Percentiles rank a stretch among this genome's conserved stretches.
phyloP scores from a whole-genome alignment of 2,888 invertebrate genomes.

The Gortyna flavago region DNA sequence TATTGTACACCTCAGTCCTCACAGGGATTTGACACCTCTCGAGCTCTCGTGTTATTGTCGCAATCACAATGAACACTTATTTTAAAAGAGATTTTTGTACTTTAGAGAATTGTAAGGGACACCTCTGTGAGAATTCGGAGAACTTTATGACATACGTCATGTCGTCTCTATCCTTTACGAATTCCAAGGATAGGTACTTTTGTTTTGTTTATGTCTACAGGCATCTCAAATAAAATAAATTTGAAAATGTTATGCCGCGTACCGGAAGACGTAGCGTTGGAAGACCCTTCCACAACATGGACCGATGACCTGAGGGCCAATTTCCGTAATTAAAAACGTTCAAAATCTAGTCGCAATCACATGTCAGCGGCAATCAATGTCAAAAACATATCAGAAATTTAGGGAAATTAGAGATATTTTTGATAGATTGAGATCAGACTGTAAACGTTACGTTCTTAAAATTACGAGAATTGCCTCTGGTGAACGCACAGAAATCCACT shows the following conservation, averaged over 20 bases:
- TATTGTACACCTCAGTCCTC: constrained; percentile 13
- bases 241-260: neutral
- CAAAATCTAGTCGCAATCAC: too few species aligned
- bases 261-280: neutral
- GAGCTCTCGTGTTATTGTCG: constrained; percentile 32
- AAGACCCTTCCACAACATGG: neutral
- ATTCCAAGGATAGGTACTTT: neutral
- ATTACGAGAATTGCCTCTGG: too few species aligned
- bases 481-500: too few species aligned
- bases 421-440: too few species aligned
- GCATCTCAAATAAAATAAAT: neutral
- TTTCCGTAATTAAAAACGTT: neutral
- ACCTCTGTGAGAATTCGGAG: constrained; percentile 17
- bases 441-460: too few species aligned
- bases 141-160: neutral
- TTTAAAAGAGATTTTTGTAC: constrained; percentile 22
- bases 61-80: constrained; percentile 42
- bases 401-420: too few species aligned
- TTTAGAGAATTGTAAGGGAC: constrained; percentile 12
- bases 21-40: constrained; percentile 33
- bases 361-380: too few species aligned
- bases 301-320: neutral
- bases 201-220: neutral
- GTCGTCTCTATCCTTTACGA: neutral
- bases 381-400: too few species aligned